Evolutionary conservation across 2,113 vertebrate genomes (phyloP), one percentile per base, ranked within the genome.

Genomic region (Phrynosoma blainvillii): DNA sequence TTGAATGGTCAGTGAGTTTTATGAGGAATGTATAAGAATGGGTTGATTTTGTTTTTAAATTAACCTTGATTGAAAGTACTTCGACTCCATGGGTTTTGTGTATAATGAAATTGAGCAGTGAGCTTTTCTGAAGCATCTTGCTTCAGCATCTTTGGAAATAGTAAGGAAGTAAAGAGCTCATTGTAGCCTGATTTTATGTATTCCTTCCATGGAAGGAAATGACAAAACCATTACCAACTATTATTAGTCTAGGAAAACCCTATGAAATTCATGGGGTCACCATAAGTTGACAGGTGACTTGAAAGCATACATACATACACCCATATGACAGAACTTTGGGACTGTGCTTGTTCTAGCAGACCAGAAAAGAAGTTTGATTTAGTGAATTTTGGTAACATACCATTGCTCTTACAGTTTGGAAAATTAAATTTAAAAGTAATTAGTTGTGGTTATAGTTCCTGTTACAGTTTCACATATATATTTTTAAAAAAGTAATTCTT

Each of bases 301-400:
- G 47, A 47, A 47, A 4, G 47, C 47, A 47, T 7, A 47, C 47
- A 47, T 47, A 47, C 47, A 5, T 7, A 47, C 3, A 47, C 47
- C 47, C 47, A 47, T 47, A 47, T 47, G 27, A 11, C 82, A 73
- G 16, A 52, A 40, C 47, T 84, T 71, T 54, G 52, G 36, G 30
- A 71, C 5, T 52, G 42, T 42, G 42, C 73, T 70, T 54, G 27
- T 40, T 54, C 82, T 30, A n/a, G 42, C 66, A 83, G 0, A 0
- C 3, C 32, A 20, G 70, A 84, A 91, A 94, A 95, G 89, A 40
- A 40, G 42, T 94, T 94, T 92, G 52, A 71, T 79, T 88, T 84
- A 87, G 42, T 71, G 68, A 71, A 59, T 79, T 70, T 79, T 40
- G 47, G 56, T 32, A 78, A 25, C 10, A 91, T 90, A 47, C 36